Evolutionary conservation across 1,140 invertebrate species (phyloP).

Genomic region (Pteromalus puparum): DNA sequence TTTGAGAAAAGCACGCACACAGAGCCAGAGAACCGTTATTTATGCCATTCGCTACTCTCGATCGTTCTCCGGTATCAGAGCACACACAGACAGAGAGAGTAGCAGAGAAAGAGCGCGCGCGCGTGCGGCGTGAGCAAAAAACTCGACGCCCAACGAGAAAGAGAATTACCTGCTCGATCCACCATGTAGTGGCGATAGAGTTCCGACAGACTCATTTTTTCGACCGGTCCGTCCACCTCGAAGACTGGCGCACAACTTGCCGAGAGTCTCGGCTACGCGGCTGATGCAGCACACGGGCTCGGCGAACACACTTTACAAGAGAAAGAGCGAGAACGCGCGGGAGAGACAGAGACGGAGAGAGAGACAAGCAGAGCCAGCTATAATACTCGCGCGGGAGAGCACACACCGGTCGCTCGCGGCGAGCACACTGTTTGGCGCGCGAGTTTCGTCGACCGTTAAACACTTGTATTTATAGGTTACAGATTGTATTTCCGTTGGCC

Average conservation of each 20-base stretch:
- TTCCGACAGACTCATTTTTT: conserved; percentile 43
- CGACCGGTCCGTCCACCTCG: not conserved
- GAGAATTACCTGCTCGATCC: conserved; percentile 49
- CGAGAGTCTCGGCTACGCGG: not conserved
- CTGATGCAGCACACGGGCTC: not conserved
- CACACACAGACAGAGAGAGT: not conserved
- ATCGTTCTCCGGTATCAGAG: not conserved
- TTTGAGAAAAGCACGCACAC: not conserved
- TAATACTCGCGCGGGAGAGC: not conserved
- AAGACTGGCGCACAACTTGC: not conserved
- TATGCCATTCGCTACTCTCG: not conserved
- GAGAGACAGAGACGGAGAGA: conserved; percentile 4
- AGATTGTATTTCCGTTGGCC: conserved; percentile 34
- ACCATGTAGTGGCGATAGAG: conserved; percentile 46
- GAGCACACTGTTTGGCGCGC: conserved; percentile 14
- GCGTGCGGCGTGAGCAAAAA: not conserved
- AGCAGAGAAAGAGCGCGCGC: not conserved
- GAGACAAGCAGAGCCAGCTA: not conserved
- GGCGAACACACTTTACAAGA: conserved; percentile 2
- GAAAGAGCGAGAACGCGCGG: not conserved
- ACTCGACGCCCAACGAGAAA: not conserved
- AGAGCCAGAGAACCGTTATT: not conserved
- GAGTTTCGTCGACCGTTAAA: conserved; percentile 15
- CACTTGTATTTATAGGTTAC: conserved; percentile 52
- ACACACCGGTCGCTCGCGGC: conserved; percentile 1